Evolutionary conservation across 2,888 invertebrate species (phyloP).

Genomic region (Artemia sp.): DNA sequence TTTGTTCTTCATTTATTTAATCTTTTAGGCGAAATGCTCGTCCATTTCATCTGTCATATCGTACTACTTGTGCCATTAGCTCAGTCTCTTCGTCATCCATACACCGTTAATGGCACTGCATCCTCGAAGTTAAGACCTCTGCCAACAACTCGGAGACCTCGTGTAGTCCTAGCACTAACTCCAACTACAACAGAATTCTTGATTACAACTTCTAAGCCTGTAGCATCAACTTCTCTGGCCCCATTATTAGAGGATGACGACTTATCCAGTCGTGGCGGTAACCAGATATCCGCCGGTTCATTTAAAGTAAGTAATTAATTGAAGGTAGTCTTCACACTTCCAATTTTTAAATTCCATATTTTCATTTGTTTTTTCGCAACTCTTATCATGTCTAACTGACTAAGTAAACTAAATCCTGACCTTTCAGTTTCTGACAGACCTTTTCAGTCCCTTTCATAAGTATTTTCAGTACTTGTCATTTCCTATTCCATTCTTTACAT

Average conservation of each 20-base stretch:
- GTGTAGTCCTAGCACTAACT: not conserved
- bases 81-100: slow-evolving; percentile 4
- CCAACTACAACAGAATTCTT: not conserved
- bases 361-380: too few species aligned
- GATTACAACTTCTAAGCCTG: not conserved
- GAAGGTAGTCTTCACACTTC: too few species aligned
- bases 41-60: not conserved
- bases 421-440: too few species aligned
- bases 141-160: too few species aligned
- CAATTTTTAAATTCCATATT: too few species aligned
- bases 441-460: too few species aligned
- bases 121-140: too few species aligned
- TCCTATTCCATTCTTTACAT: too few species aligned
- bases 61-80: not conserved
- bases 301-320: not conserved
- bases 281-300: not conserved
- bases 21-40: slow-evolving; percentile 11
- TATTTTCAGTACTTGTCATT: too few species aligned
- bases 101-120: not conserved
- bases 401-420: too few species aligned
- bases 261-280: slow-evolving; percentile 1
- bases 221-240: not conserved
- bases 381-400: too few species aligned
- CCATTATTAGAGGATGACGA: not conserved
- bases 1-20: not conserved